Evolutionary conservation across 2,113 vertebrate species (phyloP), one percentile per base, ranked within the genome.

Genomic region (Antechinus flavipes): DNA sequence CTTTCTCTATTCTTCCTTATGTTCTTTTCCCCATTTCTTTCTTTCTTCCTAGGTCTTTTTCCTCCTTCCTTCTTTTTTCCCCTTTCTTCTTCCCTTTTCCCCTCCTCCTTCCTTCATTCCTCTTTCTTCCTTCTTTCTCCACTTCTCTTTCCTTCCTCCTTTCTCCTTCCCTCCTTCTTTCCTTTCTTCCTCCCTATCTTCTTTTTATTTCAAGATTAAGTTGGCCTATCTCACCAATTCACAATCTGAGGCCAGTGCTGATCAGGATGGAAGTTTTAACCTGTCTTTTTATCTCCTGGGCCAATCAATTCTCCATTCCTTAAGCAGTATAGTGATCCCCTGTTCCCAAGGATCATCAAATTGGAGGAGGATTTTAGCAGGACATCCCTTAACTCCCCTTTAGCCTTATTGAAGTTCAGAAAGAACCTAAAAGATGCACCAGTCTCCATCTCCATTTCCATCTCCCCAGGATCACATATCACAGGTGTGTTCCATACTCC

Each of bases 61-160:
- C 42, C 2, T 47, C 7, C 24, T 25, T 30, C 25, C 5, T 35
- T 25, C 5, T 35, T 47, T 24, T 49, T 49, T 22, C 42, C 2
- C 25, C 5, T 35, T 25, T 26, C n/a, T 25, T 84, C 22, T 23
- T 24, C 14, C 25, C 46, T 3, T 27, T 2, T 19, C 84, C 3
- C 12, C 2, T 46, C 12, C 4, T 16, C 19, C 26, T 11, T 11
- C 9, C 5, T 0, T 26, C 26, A 2, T 1, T 27, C 9, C 10
- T 9, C 26, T 89, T 9, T 19, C 42, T 6, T 46, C 84, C 23
- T 19, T 30, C 22, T 4, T 90, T 3, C 42, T 47, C 11, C 25
- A 42, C 5, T 90, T 25, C 23, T 5, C 22, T 24, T 26, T 19
- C 16, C 25, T 27, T 49, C n/a, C 7, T 3, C n/a, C n/a, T 25